Percentiles rank a stretch among this genome's conserved stretches.
phyloP scores from a whole-genome alignment of 2,113 vertebrate species.

The Chlorodrepanis virens region DNA sequence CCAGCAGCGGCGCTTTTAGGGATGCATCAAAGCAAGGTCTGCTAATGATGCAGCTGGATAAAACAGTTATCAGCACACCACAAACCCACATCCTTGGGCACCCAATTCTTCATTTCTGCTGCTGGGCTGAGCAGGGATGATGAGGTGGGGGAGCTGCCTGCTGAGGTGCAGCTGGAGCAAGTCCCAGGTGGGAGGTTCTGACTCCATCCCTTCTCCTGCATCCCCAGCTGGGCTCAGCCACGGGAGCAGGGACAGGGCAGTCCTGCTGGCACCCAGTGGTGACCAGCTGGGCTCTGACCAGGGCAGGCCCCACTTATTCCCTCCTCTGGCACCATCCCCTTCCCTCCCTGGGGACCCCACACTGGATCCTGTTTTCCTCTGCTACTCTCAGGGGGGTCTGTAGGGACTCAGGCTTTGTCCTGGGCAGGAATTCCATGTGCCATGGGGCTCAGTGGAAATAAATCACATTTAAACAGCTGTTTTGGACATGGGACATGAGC shows the following conservation, averaged over 20 bases:
- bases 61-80: background rate
- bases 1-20: rapidly evolving
- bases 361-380: background rate
- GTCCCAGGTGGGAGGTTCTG: rapidly evolving
- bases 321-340: background rate
- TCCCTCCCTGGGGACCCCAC: background rate
- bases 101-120: background rate
- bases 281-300: background rate
- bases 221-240: rapidly evolving
- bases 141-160: background rate
- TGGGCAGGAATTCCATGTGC: background rate
- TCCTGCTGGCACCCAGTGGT: background rate
- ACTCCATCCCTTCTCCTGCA: background rate
- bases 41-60: background rate
- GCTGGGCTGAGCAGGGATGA: background rate
- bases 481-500: background rate
- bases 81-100: background rate
- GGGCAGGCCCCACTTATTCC: background rate
- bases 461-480: background rate
- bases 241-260: too few species aligned
- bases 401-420: background rate
- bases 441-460: background rate
- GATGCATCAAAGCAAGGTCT: background rate
- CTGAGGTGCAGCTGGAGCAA: background rate
- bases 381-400: background rate